phyloP scores from a whole-genome alignment of 2,113 vertebrate species.

The Globicephala melas region DNA sequence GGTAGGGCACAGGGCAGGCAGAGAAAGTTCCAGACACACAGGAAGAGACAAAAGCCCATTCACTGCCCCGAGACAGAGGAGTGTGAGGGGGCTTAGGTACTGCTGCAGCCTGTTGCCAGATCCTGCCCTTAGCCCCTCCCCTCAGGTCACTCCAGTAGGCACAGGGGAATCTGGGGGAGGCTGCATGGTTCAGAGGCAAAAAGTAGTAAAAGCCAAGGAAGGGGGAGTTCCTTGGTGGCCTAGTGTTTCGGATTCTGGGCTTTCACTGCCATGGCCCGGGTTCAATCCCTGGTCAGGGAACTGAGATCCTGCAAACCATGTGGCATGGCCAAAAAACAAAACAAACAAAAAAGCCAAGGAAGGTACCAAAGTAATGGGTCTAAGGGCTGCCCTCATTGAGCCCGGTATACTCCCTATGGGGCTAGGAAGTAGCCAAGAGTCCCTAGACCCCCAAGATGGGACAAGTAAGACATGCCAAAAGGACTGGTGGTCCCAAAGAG shows the following conservation, averaged over 20 bases:
- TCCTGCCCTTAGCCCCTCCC: neutral
- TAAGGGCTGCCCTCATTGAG: neutral
- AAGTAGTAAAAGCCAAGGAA: neutral
- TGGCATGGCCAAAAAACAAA: neutral
- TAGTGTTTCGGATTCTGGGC: neutral
- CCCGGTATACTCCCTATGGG: neutral
- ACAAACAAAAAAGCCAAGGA: neutral
- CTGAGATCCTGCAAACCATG: neutral
- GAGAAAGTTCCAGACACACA: neutral
- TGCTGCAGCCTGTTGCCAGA: neutral
- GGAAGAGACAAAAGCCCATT: neutral
- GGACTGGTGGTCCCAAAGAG: neutral
- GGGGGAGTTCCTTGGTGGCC: neutral
- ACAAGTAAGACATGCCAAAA: neutral
- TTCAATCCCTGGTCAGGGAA: neutral
- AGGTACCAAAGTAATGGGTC: neutral
- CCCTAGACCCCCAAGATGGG: neutral
- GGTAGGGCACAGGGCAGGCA: neutral
- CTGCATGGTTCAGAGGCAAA: neutral
- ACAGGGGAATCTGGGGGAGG: neutral
- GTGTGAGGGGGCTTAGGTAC: neutral
- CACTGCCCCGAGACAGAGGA: neutral
- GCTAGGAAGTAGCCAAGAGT: neutral
- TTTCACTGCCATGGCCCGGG: neutral
- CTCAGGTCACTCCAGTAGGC: neutral